Percentiles rank a stretch among this genome's conserved stretches.
These are phyloP conservation scores for Limenitis camilla DNA, from an alignment of 2,888 invertebrate species.

Conservation along the genomic window DNA sequence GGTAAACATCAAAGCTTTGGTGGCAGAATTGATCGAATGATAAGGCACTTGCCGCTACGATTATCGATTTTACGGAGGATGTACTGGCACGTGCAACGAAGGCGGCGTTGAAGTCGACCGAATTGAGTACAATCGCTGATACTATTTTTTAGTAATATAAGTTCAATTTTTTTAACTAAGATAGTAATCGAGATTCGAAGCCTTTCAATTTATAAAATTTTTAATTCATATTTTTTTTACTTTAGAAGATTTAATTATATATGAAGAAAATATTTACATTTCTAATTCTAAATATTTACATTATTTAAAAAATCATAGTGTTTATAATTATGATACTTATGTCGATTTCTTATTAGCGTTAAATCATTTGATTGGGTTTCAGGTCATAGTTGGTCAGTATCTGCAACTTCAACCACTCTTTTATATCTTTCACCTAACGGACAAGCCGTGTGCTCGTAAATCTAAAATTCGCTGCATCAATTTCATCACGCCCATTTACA, in stretches of 20 bases:
- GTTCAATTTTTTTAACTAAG: neutral
- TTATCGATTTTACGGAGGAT: conserved; percentile 34
- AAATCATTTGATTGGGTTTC: no score
- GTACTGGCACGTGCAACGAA: conserved; percentile 21
- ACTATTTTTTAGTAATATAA: neutral
- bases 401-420: neutral
- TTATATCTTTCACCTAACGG: neutral
- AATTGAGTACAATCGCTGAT: neutral
- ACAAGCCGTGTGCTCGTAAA: conserved; percentile 7
- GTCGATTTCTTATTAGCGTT: neutral
- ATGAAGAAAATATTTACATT: no score
- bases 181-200: neutral
- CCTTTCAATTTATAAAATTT: neutral
- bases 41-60: conserved; percentile 14
- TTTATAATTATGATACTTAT: no score
- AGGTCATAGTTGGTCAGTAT: neutral
- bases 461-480: conserved; percentile 14
- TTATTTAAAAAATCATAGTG: no score
- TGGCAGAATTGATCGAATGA: conserved; percentile 9
- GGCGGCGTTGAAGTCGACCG: neutral
- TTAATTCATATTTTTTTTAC: no score
- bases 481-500: conserved; percentile 27
- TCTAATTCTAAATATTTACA: no score
- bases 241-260: no score
- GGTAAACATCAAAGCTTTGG: conserved; percentile 9